phyloP scores from a whole-genome alignment of 1,140 invertebrate genomes.

The Musca vetustissima region DNA sequence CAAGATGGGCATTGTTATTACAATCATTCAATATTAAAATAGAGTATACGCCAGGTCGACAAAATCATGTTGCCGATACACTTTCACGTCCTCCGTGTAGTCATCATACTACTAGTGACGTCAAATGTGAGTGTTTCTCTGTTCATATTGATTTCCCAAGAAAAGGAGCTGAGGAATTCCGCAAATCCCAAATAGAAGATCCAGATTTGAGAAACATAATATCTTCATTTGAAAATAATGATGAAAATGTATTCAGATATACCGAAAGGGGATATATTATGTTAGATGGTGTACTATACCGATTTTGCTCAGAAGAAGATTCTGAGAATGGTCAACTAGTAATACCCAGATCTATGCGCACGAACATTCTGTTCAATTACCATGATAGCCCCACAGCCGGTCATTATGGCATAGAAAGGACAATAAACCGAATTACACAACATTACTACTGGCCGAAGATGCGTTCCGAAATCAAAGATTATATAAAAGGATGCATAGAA shows the following conservation, averaged over 20 bases:
- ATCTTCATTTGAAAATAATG: background rate
- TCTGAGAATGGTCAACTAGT: slow-evolving; percentile 35
- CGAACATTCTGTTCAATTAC: slow-evolving; percentile 25
- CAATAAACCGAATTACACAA: slow-evolving; percentile 31
- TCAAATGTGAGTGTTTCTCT: too few relatives aligned
- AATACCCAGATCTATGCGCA: slow-evolving; percentile 32
- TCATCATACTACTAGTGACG: too few relatives aligned
- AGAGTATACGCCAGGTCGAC: slow-evolving; percentile 31
- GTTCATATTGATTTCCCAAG: too few relatives aligned
- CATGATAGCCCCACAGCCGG: slow-evolving; percentile 28
- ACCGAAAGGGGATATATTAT: slow-evolving; percentile 35
- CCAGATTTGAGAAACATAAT: too few relatives aligned
- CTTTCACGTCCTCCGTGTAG: too few relatives aligned
- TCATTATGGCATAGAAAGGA: slow-evolving; percentile 41
- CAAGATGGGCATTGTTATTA: slow-evolving; percentile 37
- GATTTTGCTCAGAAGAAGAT: slow-evolving; percentile 34
- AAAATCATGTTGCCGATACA: slow-evolving; percentile 30
- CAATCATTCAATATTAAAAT: slow-evolving; percentile 31
- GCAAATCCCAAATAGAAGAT: too few relatives aligned
- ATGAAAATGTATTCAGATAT: slow-evolving; percentile 30
- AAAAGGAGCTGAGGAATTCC: too few relatives aligned
- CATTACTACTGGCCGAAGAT: slow-evolving; percentile 46
- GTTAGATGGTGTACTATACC: slow-evolving; percentile 36
- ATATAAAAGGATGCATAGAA: slow-evolving; percentile 37
- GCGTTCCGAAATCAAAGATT: slow-evolving; percentile 33